Evolutionary conservation across 2,888 invertebrate genomes (phyloP), one percentile per base, ranked within the genome.

Genomic region (Mythimna pallens): DNA sequence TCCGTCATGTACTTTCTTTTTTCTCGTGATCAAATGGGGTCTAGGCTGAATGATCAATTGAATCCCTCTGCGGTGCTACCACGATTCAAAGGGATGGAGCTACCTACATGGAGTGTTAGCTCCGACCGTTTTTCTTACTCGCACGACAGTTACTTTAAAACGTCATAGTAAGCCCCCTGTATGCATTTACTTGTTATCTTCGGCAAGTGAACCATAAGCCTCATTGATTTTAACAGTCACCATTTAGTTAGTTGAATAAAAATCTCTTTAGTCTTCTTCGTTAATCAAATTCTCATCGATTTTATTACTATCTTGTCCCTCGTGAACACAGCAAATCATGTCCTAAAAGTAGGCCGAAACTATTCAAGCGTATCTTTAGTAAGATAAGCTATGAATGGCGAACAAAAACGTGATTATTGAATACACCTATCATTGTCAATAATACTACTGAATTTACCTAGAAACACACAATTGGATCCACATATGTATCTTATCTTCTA

Each of bases 391-490:
- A 76, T 73, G 73, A 78, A 75, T 78, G 43, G 64, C 50, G 22
- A 54, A 73, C 40, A 65, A 70, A 63, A 58, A 47, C 25, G n/a
- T 52, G 63, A 67, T 76, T 70, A 55, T 58, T 68, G 34, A 20
- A 10, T 9, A 64, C 22, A 59, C 47, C 54, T 64, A 57, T 68
- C 43, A 70, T 36, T 78, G 77, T 74, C 75, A 76, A 63, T 69
- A 59, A 14, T 54, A 81, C 82, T 80, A 85, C 76, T 69, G 74
- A 82, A 74, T 79, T 80, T 85, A 79, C 77, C 74, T 62, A 83
- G 65, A 78, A 83, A 75, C 34, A 50, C 22, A 69, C 61, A 76
- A 76, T 67, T 67, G 54, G 58, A 70, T 57, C 30, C 47, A 58
- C 61, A 62, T 34, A 22, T 50, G 43, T 36, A 81, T 81, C 66